phyloP scores from a whole-genome alignment of 2,113 vertebrate genomes.

The Trogon melanurus region DNA sequence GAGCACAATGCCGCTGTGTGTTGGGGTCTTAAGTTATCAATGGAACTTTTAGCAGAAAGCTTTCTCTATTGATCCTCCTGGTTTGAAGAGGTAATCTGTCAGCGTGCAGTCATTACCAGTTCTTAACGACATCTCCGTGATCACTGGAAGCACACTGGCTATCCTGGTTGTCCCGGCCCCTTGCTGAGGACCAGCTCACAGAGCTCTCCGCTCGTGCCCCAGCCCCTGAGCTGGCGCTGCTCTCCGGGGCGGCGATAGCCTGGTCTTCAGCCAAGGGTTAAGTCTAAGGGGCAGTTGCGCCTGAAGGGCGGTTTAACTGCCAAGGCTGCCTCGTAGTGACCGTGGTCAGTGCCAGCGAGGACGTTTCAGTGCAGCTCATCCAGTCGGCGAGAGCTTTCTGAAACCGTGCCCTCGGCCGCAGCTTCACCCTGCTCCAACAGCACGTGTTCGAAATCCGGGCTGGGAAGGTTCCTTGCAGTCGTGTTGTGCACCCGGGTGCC shows the following conservation, averaged over 20 bases:
- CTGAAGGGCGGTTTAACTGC: not conserved
- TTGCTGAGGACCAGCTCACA: not conserved
- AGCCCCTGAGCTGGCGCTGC: not conserved
- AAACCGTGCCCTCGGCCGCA: not conserved
- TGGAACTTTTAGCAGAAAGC: conserved; percentile 20
- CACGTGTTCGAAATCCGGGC: not conserved
- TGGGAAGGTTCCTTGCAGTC: not conserved
- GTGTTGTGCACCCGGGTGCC: not conserved
- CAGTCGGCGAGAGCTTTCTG: not conserved
- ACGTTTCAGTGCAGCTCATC: not conserved
- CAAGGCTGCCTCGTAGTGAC: not conserved
- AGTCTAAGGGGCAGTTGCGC: accelerated
- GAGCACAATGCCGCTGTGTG: not conserved
- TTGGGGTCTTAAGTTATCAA: conserved; percentile 38
- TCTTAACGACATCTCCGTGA: not conserved
- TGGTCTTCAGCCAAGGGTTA: no score
- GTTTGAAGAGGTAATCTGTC: conserved; percentile 43
- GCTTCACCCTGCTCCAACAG: not conserved
- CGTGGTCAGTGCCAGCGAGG: not conserved
- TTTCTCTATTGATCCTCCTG: conserved; percentile 7
- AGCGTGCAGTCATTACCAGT: not conserved
- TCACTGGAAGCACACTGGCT: not conserved
- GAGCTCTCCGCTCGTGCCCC: not conserved
- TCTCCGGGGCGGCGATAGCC: not conserved
- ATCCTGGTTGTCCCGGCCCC: not conserved